Evolutionary conservation across 37 sponge, comb jelly and placozoan genomes (phyloP).

Genomic region (Diacarnus erythraeanus): DNA sequence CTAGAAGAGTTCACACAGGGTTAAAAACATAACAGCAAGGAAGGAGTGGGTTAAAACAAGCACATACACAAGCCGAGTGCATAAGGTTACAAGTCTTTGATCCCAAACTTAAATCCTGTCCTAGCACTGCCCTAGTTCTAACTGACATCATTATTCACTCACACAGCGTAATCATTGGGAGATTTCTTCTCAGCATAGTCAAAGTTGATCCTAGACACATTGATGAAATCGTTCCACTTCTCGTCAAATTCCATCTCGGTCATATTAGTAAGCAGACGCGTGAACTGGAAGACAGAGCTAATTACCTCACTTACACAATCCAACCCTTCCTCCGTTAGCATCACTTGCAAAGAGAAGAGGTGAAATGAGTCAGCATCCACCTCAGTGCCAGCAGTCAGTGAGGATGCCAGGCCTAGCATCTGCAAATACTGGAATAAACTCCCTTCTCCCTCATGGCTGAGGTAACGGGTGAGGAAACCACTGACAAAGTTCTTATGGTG

Average conservation of each 20-base stretch:
- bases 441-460: conserved; percentile 60
- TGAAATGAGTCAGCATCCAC: conserved; percentile 35
- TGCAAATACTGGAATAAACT: conserved; percentile 30
- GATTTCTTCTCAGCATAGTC: conserved; percentile 22
- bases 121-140: no score
- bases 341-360: conserved; percentile 25
- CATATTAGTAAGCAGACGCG: conserved; percentile 5
- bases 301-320: conserved; percentile 38
- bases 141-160: no score
- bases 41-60: no score
- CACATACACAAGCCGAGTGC: no score
- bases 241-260: not conserved
- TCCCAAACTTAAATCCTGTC: no score
- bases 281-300: conserved; percentile 31
- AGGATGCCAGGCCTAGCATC: conserved; percentile 18
- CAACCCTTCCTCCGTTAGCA: conserved; percentile 44
- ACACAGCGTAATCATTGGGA: conserved; percentile 40
- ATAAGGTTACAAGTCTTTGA: no score
- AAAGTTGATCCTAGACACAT: conserved; percentile 15
- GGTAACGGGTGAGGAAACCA: conserved; percentile 31
- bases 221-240: conserved; percentile 30
- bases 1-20: no score
- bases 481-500: conserved; percentile 24
- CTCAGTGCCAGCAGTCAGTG: conserved; percentile 24
- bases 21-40: no score